phyloP scores from a whole-genome alignment of 2,888 invertebrate genomes.

The Habroteleia sp. region DNA sequence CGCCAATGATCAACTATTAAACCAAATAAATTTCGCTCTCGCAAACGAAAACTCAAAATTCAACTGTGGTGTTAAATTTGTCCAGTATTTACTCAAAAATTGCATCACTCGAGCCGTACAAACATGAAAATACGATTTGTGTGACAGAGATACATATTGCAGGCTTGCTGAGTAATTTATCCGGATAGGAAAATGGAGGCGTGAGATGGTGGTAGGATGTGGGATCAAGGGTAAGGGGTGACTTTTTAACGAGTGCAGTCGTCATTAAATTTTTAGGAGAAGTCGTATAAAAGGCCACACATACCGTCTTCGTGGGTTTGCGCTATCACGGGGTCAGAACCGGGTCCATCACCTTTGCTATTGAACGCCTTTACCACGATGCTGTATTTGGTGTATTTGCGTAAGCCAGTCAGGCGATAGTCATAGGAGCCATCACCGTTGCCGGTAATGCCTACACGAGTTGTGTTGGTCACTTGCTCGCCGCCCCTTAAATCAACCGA shows the following conservation, averaged over 20 bases:
- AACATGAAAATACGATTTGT: constrained; percentile 19
- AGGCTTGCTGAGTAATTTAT: constrained; percentile 12
- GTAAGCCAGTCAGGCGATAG: constrained; percentile 85
- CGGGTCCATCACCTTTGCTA: constrained; percentile 92
- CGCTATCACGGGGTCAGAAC: constrained; percentile 89
- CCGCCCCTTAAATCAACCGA: constrained; percentile 68
- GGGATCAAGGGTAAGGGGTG: too few relatives aligned
- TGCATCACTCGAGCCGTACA: background rate
- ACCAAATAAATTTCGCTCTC: too few relatives aligned
- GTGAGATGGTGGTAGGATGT: too few relatives aligned
- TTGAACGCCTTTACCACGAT: constrained; percentile 94
- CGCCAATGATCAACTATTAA: too few relatives aligned
- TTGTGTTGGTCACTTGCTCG: constrained; percentile 74
- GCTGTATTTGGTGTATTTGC: constrained; percentile 90
- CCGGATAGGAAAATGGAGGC: constrained; percentile 13
- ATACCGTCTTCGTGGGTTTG: constrained; percentile 92
- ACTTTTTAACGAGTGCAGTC: constrained; percentile 26
- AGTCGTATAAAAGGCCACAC: constrained; percentile 11
- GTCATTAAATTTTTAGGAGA: constrained; percentile 32
- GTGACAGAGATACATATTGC: constrained; percentile 26
- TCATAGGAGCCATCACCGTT: constrained; percentile 80
- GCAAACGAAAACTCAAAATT: too few relatives aligned
- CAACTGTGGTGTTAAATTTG: too few relatives aligned
- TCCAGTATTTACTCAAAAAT: too few relatives aligned
- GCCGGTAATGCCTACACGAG: constrained; percentile 79